These are phyloP conservation scores for Eurystomus glaucurus DNA, from an alignment of 2,797 vertebrate species.

Conservation along the genomic window DNA sequence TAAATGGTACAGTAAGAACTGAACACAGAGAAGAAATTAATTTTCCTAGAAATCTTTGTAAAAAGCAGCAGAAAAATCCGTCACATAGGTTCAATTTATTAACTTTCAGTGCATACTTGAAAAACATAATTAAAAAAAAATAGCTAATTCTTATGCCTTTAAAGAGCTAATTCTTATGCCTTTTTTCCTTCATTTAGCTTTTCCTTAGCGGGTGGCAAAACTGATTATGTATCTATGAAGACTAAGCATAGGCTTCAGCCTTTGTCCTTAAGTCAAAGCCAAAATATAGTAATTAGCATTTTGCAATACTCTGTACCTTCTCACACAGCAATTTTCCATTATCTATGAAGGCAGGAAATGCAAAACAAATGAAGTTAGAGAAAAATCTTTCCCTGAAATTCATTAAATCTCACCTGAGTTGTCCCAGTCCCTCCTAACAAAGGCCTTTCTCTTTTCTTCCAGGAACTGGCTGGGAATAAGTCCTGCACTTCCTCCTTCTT, in stretches of 20 bases:
- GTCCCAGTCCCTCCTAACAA: constrained; percentile 95
- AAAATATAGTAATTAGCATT: neutral
- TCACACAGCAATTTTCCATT: neutral
- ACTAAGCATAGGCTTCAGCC: neutral
- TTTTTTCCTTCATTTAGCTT: constrained; percentile 20
- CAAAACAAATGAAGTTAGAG: constrained; percentile 31
- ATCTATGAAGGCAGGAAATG: neutral
- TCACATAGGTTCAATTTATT: neutral
- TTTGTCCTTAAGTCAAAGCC: neutral
- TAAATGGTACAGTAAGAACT: neutral
- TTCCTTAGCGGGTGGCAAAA: constrained; percentile 70
- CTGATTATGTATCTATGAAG: neutral
- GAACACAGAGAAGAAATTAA: neutral
- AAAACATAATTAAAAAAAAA: neutral
- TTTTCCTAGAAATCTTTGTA: neutral
- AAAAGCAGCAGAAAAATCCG: neutral
- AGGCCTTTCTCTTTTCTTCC: constrained; percentile 99
- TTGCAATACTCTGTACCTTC: neutral
- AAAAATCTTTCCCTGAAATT: neutral
- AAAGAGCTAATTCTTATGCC: neutral
- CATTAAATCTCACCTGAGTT: constrained; percentile 83
- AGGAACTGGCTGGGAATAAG: constrained; percentile 98
- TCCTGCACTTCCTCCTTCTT: constrained; percentile 92
- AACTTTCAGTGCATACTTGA: neutral
- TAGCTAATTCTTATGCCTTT: neutral